Conservation (phyloP, 1,140 invertebrate genomes). For the Monomorium pharaonis region DNA sequence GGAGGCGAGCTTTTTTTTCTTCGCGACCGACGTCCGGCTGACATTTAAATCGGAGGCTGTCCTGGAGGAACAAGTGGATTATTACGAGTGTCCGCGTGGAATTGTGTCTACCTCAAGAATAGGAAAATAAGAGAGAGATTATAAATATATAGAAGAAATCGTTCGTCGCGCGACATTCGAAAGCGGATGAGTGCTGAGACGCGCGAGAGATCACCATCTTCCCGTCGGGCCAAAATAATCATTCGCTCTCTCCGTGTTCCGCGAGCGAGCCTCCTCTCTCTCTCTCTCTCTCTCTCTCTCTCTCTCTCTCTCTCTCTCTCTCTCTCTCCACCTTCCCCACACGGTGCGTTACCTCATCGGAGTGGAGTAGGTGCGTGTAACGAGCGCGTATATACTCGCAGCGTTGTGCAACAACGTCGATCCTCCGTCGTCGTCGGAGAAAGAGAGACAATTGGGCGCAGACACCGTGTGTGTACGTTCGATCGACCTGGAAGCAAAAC, state of each 20-base stretch:
- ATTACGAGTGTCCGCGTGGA: background rate
- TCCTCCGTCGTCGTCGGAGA: background rate
- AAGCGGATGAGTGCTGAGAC: constrained; percentile 5
- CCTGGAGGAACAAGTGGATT: background rate
- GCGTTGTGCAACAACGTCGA: constrained; percentile 33
- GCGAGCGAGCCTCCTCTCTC: background rate
- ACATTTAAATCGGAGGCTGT: background rate
- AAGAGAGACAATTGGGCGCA: background rate
- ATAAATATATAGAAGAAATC: background rate
- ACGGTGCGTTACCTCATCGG: constrained; percentile 43
- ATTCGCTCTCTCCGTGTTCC: constrained; percentile 10
- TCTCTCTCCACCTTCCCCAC: background rate
- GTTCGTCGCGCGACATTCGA: constrained; percentile 6
- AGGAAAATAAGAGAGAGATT: background rate
- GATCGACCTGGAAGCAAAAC: constrained; percentile 40
- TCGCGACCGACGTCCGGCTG: too few relatives aligned
- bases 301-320: background rate
- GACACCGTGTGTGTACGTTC: background rate
- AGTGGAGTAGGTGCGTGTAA: constrained; percentile 16
- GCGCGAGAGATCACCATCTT: background rate
- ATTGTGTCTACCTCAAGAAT: background rate
- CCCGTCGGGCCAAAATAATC: background rate
- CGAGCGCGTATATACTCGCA: constrained; percentile 24
- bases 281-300: constrained; percentile 14
- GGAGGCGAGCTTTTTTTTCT: too few relatives aligned